Evolutionary conservation across 2,797 vertebrate genomes (phyloP).

Genomic region (Neopelma chrysocephalum): DNA sequence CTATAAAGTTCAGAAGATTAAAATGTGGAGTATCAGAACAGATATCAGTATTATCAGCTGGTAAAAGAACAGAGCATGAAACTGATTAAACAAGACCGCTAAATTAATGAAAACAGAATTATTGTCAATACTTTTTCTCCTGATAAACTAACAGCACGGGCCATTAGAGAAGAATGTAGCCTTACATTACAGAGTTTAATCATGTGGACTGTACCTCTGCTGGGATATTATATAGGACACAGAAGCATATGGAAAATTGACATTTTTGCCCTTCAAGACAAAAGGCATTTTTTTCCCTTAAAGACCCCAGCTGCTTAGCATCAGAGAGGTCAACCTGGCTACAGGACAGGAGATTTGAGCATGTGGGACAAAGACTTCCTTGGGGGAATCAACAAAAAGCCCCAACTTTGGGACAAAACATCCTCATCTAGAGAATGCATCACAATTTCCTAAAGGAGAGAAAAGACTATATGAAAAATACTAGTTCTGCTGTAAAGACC

Average conservation of each 20-base stretch:
- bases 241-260: not conserved
- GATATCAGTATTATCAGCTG: not conserved
- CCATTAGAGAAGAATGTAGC: not conserved
- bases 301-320: not conserved
- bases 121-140: not conserved
- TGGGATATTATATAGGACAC: not conserved
- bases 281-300: not conserved
- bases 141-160: not conserved
- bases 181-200: not conserved
- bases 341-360: not conserved
- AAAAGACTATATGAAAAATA: not conserved
- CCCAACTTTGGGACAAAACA: not conserved
- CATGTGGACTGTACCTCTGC: not conserved
- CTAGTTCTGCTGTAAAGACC: not conserved
- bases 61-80: not conserved
- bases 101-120: not conserved
- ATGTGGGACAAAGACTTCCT: not conserved
- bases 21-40: not conserved
- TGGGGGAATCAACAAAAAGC: not conserved
- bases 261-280: not conserved
- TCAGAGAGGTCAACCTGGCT: not conserved
- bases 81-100: not conserved
- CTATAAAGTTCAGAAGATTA: not conserved
- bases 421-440: not conserved
- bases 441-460: not conserved